Evolutionary conservation across 2,797 vertebrate genomes (phyloP).

Genomic region (Sebastes melanostomus): DNA sequence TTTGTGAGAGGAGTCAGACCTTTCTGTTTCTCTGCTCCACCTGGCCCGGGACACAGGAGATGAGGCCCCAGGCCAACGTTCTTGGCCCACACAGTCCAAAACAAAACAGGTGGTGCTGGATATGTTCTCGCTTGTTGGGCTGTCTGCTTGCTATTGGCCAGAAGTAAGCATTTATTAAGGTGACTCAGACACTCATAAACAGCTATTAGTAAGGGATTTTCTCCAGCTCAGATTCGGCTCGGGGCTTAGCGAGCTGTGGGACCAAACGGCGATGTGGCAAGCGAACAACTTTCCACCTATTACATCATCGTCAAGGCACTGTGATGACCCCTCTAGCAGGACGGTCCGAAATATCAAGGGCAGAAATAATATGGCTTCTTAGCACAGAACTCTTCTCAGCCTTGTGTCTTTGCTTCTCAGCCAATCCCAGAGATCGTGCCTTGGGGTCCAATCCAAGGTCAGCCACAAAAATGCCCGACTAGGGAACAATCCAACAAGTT

Average conservation of each 20-base stretch:
- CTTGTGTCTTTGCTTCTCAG: constrained; percentile 25
- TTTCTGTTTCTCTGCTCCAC: constrained; percentile 54
- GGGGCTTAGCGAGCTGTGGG: constrained; percentile 41
- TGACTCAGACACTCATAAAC: constrained; percentile 72
- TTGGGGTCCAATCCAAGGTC: constrained; percentile 45
- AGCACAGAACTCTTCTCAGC: constrained; percentile 11
- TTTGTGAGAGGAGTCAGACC: constrained; percentile 39
- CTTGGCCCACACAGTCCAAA: constrained; percentile 26
- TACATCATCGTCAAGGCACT: constrained; percentile 39
- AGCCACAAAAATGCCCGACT: constrained; percentile 45
- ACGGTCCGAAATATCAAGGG: constrained; percentile 51
- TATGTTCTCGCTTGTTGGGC: constrained; percentile 26
- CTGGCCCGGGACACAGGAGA: constrained; percentile 49
- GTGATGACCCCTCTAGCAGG: constrained; percentile 40
- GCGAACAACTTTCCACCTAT: constrained; percentile 52
- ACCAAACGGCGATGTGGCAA: constrained; percentile 48
- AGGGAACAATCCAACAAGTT: constrained; percentile 53
- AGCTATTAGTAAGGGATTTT: constrained; percentile 70
- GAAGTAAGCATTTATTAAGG: constrained; percentile 72
- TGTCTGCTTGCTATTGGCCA: constrained; percentile 42
- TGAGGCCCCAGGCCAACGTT: constrained; percentile 18
- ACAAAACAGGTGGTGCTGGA: constrained; percentile 56
- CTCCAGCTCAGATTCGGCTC: constrained; percentile 50
- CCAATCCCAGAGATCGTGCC: constrained; percentile 15
- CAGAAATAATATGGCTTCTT: constrained; percentile 36